Conservation (phyloP, 2,888 invertebrate species). For the Limnephilus lunatus region DNA sequence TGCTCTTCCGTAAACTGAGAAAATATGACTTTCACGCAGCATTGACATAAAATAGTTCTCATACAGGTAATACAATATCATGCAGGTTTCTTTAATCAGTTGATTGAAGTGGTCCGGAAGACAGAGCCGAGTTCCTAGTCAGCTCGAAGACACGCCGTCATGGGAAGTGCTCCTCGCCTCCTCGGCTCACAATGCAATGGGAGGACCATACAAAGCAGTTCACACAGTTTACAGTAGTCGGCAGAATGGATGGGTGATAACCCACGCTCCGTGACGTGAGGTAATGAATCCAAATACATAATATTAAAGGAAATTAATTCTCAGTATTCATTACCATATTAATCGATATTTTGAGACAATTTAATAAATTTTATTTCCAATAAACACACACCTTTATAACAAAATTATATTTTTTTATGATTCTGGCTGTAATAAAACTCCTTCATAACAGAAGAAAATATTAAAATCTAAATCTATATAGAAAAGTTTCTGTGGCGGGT, state of each 20-base stretch:
- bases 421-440: too few relatives aligned
- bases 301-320: neutral
- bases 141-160: conserved; percentile 47
- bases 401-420: too few relatives aligned
- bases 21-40: too few relatives aligned
- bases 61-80: neutral
- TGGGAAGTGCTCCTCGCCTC: conserved; percentile 55
- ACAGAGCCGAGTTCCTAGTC: neutral
- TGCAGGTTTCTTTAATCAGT: neutral
- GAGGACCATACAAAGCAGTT: conserved; percentile 46
- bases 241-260: neutral
- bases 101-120: neutral
- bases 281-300: neutral
- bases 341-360: neutral
- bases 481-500: too few relatives aligned
- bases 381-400: neutral
- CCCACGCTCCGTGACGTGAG: neutral
- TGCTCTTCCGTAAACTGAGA: too few relatives aligned
- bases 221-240: conserved; percentile 42
- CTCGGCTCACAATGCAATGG: conserved; percentile 5
- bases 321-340: neutral
- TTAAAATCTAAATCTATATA: too few relatives aligned
- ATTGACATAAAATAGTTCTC: neutral
- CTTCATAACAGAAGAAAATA: too few relatives aligned
- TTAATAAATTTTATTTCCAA: neutral